Evolutionary conservation across 2,888 invertebrate species (phyloP), one percentile per base, ranked within the genome.

Genomic region (Linyphia triangularis): DNA sequence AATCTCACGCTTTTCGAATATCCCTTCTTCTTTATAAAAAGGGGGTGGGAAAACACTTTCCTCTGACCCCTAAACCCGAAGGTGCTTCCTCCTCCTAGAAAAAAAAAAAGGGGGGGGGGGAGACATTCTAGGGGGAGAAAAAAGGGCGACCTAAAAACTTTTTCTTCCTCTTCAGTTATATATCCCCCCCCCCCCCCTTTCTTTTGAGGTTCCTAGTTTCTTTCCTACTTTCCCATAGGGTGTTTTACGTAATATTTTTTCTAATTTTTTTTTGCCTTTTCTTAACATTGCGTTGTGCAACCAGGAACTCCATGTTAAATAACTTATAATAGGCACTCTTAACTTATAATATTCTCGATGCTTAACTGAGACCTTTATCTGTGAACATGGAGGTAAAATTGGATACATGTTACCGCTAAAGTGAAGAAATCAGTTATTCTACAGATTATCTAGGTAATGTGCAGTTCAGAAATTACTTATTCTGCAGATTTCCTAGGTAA

Each of bases 1-100:
- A 77, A 65, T 83, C 84, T 85, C 85, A 85, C 85, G 85, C 77
- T 85, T n/a, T 77, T 75, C 61, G 61, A 83, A 85, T n/a, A 85
- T 77, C 61, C 37, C 13, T n/a, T n/a, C n/a, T n/a, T 51, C 51
- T 40, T 40, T n/a, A n/a, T 19, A 7, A 19, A 67, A 67, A 51
- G 79, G 73, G 33, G 61, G 77, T 37, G 77, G 63, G 63, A 67
- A 77, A 81, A 85, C 85, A 85, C 85, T 85, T 85, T 85, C 85
- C 70, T 69, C 69, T 79, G 79, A 69, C 81, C 70, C 81, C 81
- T 81, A 79, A 79, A 63, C 59, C 30, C 30, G 43, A 24, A 59
- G 81, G 69, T 77, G 59, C 51, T 51, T 51, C 51, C 51, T 51
- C n/a, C 51, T 16, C n/a, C n/a, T n/a, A n/a, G n/a, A n/a, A n/a